These are phyloP conservation scores for Uloborus diversus DNA, from an alignment of 1,140 invertebrate genomes.

Conservation along the genomic window DNA sequence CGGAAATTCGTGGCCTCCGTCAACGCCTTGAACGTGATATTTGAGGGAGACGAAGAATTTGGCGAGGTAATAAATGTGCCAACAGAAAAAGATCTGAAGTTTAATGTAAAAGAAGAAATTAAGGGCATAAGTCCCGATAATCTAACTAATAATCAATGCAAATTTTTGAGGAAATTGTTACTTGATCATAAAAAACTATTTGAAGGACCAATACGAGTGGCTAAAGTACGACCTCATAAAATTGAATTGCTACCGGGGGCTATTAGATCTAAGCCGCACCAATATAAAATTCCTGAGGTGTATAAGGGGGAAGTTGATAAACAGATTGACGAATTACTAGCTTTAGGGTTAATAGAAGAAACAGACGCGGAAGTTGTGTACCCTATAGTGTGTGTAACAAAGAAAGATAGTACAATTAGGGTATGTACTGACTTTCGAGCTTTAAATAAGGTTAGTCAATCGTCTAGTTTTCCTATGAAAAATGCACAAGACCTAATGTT, in stretches of 20 bases:
- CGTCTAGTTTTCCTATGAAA: background rate
- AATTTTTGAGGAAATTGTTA: too few species aligned
- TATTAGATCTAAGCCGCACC: background rate
- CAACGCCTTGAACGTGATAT: too few species aligned
- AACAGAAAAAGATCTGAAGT: too few species aligned
- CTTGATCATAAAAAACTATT: background rate
- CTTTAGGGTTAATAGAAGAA: background rate
- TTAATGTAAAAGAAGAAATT: too few species aligned
- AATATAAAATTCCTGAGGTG: background rate
- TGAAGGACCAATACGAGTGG: background rate
- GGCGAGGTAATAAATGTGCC: too few species aligned
- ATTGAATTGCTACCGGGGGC: background rate
- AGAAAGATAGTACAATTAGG: conserved; percentile 13
- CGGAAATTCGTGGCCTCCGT: too few species aligned
- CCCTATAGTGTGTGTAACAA: conserved; percentile 12
- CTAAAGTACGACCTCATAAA: background rate
- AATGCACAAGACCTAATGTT: conserved; percentile 9
- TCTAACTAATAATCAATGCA: too few species aligned
- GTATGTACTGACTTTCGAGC: conserved; percentile 19
- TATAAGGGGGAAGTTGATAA: background rate
- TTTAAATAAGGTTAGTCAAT: background rate
- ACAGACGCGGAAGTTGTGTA: conserved; percentile 6
- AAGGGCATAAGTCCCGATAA: too few species aligned
- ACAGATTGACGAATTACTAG: conserved; percentile 6
- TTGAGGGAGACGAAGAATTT: too few species aligned